Percentiles rank a stretch among this genome's conserved stretches.
phyloP scores from a whole-genome alignment of 2,797 vertebrate genomes.

The Australoheros facetus region DNA sequence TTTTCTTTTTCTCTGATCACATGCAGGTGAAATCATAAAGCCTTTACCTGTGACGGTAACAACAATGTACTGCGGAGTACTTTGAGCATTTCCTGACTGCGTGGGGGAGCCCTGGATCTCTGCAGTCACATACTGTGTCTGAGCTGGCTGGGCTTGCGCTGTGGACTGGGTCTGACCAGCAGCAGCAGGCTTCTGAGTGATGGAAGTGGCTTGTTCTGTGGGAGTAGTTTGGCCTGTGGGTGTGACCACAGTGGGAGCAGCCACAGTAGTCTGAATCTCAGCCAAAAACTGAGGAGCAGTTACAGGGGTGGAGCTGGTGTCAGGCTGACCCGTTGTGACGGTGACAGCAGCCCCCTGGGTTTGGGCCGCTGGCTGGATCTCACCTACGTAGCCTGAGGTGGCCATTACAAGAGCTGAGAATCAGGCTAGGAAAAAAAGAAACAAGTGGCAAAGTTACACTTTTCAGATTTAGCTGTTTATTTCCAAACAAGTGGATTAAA shows the following conservation, averaged over 20 bases:
- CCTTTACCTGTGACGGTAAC: conserved; percentile 92
- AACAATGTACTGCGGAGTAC: conserved; percentile 91
- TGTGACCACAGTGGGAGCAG: conserved; percentile 66
- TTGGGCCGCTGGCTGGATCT: conserved; percentile 86
- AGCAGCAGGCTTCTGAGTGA: conserved; percentile 70
- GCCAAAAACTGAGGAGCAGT: conserved; percentile 85
- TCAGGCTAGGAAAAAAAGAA: conserved; percentile 55
- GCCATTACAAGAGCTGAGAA: conserved; percentile 83
- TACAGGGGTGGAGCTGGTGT: conserved; percentile 62
- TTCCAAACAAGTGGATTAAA: not conserved
- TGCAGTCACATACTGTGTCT: conserved; percentile 89
- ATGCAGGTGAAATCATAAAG: not conserved
- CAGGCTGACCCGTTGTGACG: conserved; percentile 72
- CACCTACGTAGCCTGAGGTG: conserved; percentile 90
- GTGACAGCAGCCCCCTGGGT: conserved; percentile 77
- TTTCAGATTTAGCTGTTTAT: not conserved
- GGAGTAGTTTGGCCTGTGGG: conserved; percentile 73
- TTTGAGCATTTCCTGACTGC: conserved; percentile 78
- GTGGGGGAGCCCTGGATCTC: conserved; percentile 85
- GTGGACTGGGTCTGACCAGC: conserved; percentile 65
- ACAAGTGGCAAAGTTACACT: not conserved
- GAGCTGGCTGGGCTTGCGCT: conserved; percentile 73
- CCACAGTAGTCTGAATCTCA: conserved; percentile 83
- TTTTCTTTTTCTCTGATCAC: not conserved
- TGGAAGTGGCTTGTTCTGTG: conserved; percentile 58